Evolutionary conservation across 2,888 invertebrate genomes (phyloP).

Genomic region (Automeris io): DNA sequence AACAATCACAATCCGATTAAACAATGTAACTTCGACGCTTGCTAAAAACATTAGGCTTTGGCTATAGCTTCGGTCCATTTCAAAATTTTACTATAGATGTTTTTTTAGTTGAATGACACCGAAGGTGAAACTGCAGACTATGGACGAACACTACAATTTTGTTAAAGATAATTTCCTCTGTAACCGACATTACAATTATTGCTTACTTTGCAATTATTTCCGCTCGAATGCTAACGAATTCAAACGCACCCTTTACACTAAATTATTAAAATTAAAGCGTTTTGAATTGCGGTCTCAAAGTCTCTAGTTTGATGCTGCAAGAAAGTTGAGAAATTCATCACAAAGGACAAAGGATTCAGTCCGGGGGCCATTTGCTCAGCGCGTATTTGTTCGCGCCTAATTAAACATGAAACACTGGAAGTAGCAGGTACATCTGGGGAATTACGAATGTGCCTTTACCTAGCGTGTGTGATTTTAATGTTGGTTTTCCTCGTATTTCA

Average conservation of each 20-base stretch:
- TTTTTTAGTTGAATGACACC: too few relatives aligned
- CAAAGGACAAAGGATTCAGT: conserved; percentile 64
- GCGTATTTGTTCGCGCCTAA: conserved; percentile 73
- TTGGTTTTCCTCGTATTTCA: neutral
- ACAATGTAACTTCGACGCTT: too few relatives aligned
- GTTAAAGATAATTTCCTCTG: conserved; percentile 2
- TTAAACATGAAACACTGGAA: conserved; percentile 62
- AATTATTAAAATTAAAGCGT: conserved; percentile 65
- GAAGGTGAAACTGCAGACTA: too few relatives aligned
- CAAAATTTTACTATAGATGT: too few relatives aligned
- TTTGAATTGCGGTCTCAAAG: conserved; percentile 54
- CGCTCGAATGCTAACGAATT: conserved; percentile 22
- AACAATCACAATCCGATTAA: too few relatives aligned
- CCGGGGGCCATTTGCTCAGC: conserved; percentile 64
- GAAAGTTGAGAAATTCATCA: conserved; percentile 64
- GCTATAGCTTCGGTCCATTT: too few relatives aligned
- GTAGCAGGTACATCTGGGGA: conserved; percentile 42
- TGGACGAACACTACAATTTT: too few relatives aligned
- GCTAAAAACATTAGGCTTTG: too few relatives aligned
- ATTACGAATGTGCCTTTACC: conserved; percentile 19
- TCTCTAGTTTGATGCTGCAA: conserved; percentile 52
- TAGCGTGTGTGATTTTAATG: conserved; percentile 8
- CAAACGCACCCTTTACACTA: conserved; percentile 28
- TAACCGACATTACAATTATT: neutral
- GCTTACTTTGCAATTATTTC: conserved; percentile 12